A percentile compares a stretch with the other conserved stretches of the same genome.
Evolutionary conservation across 2,113 vertebrate genomes (phyloP).

Genomic region (Leptobrachium leishanense): DNA sequence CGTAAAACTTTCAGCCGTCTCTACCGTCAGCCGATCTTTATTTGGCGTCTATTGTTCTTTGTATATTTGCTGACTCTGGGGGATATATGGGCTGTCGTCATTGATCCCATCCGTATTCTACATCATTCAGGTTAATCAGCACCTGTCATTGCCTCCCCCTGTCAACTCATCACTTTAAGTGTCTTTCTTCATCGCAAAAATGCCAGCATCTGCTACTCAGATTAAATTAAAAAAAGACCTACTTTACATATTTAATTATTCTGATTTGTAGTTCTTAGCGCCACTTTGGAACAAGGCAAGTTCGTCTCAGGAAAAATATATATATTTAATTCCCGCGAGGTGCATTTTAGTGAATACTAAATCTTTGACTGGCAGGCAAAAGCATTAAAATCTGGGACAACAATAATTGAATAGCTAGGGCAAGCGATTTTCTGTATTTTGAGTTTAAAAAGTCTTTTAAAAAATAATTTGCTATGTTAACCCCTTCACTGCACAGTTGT

Average conservation of each 20-base stretch:
- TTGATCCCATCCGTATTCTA: neutral
- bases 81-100: neutral
- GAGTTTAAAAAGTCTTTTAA: no score
- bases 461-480: no score
- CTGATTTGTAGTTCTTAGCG: slow-evolving; percentile 7
- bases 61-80: neutral
- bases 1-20: no score
- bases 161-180: slow-evolving; percentile 39
- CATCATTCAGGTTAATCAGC: slow-evolving; percentile 21
- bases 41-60: no score
- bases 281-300: neutral
- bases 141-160: neutral
- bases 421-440: no score
- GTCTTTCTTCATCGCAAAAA: slow-evolving; percentile 17
- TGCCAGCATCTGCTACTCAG: slow-evolving; percentile 21
- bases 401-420: no score
- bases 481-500: no score
- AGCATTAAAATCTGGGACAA: no score
- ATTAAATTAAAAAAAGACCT: neutral
- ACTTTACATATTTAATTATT: slow-evolving; percentile 42
- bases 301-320: neutral
- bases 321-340: no score
- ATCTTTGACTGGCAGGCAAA: no score
- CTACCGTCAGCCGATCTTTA: no score
- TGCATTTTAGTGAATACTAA: no score